phyloP scores from a whole-genome alignment of 64 coral and sea anemone species.

The Stichodactyla helianthus region DNA sequence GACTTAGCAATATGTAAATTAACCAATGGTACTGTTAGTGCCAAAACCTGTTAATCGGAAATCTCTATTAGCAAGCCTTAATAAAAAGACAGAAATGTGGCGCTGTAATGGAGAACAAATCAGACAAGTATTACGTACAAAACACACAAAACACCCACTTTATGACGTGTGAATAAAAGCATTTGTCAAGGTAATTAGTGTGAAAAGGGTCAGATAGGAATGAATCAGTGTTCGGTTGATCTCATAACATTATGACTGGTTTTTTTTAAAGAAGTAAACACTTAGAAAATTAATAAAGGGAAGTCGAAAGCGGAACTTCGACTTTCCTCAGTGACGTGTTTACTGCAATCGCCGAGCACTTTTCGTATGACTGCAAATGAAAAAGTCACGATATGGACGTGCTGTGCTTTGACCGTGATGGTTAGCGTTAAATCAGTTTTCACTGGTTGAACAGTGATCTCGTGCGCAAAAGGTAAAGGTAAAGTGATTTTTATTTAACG shows the following conservation, averaged over 20 bases:
- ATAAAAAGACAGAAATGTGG: not conserved
- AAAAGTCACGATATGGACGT: no score
- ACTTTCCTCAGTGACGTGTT: not conserved
- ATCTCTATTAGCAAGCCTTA: no score
- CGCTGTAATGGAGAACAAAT: not conserved
- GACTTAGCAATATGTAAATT: no score
- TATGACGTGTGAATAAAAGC: not conserved
- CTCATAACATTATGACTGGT: not conserved
- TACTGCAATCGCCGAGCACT: not conserved
- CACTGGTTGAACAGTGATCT: no score
- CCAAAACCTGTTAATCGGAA: no score
- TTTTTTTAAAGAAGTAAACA: not conserved
- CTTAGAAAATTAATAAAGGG: not conserved
- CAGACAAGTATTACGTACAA: not conserved
- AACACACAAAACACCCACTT: not conserved
- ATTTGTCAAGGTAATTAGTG: not conserved
- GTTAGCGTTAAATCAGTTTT: no score
- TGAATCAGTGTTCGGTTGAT: not conserved
- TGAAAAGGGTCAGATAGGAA: not conserved
- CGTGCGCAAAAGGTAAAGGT: no score
- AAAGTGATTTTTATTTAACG: no score
- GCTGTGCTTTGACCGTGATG: no score
- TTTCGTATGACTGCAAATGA: not conserved
- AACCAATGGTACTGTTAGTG: no score
- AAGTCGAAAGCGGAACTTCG: not conserved